phyloP scores from a whole-genome alignment of 2,113 vertebrate genomes.

The Aptenodytes forsteri region DNA sequence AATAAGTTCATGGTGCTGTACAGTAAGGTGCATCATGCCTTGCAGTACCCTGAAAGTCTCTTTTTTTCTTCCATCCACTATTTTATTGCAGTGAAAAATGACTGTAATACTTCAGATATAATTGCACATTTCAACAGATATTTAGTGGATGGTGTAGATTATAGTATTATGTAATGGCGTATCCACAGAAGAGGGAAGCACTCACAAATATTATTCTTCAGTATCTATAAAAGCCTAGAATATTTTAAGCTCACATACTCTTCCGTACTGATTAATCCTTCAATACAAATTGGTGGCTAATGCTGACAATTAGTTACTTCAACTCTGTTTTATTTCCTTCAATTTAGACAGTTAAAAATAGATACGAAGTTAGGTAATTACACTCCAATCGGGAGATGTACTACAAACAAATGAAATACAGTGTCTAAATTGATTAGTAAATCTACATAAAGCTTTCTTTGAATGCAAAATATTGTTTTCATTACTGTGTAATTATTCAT shows the following conservation, averaged over 20 bases:
- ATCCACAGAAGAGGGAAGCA: not conserved
- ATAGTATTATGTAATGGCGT: too few species aligned
- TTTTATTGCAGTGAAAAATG: not conserved
- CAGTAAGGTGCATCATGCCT: not conserved
- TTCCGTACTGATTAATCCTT: not conserved
- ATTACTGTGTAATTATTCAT: constrained; percentile 48
- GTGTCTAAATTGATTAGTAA: constrained; percentile 8
- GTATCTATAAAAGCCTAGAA: not conserved
- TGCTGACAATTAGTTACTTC: not conserved
- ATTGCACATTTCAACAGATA: not conserved
- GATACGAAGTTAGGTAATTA: constrained; percentile 18
- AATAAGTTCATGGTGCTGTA: not conserved
- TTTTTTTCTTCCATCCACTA: not conserved
- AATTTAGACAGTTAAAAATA: constrained; percentile 38
- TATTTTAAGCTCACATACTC: not conserved
- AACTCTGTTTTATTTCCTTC: constrained; percentile 14
- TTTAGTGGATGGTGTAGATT: not conserved
- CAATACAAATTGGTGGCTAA: not conserved
- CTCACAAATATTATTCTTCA: not conserved
- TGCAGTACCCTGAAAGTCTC: not conserved
- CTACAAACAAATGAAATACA: constrained; percentile 24
- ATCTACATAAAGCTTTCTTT: constrained; percentile 13
- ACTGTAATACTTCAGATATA: not conserved
- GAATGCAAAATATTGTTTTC: constrained; percentile 37
- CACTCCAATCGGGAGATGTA: not conserved